phyloP scores from a whole-genome alignment of 2,888 invertebrate species.

The Busseola fusca region DNA sequence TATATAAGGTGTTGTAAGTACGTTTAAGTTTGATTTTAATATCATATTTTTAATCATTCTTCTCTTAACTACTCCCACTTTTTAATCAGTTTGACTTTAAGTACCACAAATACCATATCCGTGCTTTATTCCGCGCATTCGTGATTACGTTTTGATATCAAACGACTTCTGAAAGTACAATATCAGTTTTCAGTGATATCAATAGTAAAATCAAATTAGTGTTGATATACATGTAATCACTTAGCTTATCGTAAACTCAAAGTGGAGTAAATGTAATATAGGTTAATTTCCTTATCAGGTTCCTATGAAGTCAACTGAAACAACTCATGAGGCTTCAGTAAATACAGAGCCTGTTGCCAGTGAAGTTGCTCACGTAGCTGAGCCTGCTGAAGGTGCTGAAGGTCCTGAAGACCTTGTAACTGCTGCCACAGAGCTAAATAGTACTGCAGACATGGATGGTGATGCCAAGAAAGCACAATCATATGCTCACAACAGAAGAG shows the following conservation, averaged over 20 bases:
- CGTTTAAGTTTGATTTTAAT: slow-evolving; percentile 13
- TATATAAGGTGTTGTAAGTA: slow-evolving; percentile 49
- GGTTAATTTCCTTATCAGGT: slow-evolving; percentile 51
- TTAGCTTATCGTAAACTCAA: slow-evolving; percentile 42
- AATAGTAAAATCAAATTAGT: slow-evolving; percentile 46
- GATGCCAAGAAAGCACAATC: slow-evolving; percentile 76
- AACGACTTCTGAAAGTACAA: slow-evolving; percentile 21
- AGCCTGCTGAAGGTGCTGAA: slow-evolving; percentile 48
- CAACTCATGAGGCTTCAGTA: slow-evolving; percentile 49
- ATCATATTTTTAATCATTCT: slow-evolving; percentile 12
- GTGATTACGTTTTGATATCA: slow-evolving; percentile 23
- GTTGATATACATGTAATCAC: slow-evolving; percentile 19
- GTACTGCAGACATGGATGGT: slow-evolving; percentile 72
- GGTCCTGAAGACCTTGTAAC: slow-evolving; percentile 52
- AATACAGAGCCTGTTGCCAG: slow-evolving; percentile 52
- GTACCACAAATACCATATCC: slow-evolving; percentile 10
- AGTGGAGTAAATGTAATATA: slow-evolving; percentile 31
- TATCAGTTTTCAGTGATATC: slow-evolving; percentile 44
- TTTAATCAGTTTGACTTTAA: slow-evolving; percentile 7
- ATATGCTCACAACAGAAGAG: slow-evolving; percentile 72
- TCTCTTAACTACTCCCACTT: slow-evolving; percentile 9
- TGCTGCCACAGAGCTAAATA: slow-evolving; percentile 66
- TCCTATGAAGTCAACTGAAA: slow-evolving; percentile 66
- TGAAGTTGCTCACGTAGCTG: slow-evolving; percentile 33
- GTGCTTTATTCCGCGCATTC: slow-evolving; percentile 28